Base-by-base conservation (phyloP, 2,888 invertebrate species). In the Caenorhabditis japonica region DNA sequence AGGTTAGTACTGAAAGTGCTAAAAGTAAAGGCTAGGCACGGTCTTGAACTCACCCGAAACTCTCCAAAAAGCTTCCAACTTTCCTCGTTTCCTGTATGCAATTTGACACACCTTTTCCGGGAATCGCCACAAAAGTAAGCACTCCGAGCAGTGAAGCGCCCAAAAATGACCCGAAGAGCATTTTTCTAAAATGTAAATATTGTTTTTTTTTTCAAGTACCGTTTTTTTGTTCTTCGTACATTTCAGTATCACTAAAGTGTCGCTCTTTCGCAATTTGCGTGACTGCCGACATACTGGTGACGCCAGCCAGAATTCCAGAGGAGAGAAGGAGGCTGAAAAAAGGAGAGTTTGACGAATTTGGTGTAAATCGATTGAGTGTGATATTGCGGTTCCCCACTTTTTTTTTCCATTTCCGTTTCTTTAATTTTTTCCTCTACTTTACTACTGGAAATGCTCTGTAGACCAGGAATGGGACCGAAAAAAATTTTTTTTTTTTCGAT, bases 41-140 rank as follows among this genome's bases (percentile, higher is more conserved):
- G 23, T 30, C 5, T 27, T 1, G 15, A n/a, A n/a, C n/a, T n/a
- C n/a, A n/a, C n/a, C n/a, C n/a, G n/a, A n/a, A n/a, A n/a, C n/a
- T n/a, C n/a, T n/a, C n/a, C n/a, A n/a, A n/a, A n/a, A n/a, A n/a
- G n/a, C n/a, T n/a, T 3, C 10, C 36, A 12, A 36, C 38, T 19
- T 44, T 51, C 36, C 56, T 49, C n/a, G 53, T 60, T 19, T 72
- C 64, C 41, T 75, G 75, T 34, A 79, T 77, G 33, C 77, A 79
- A 38, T 77, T 66, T 0, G 62, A 49, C 2, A 77, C 62, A 52
- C 77, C 77, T 33, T 43, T 61, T 15, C 62, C 56, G 0, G 79
- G 79, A 10, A 66, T 55, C 0, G 74, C 41, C 4, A 68, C 12
- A 44, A 75, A 76, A 39, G 59, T 75, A 7, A 79, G 15, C 19